Evolutionary conservation across 2,113 vertebrate genomes (phyloP).

Genomic region (Urocolius indicus): DNA sequence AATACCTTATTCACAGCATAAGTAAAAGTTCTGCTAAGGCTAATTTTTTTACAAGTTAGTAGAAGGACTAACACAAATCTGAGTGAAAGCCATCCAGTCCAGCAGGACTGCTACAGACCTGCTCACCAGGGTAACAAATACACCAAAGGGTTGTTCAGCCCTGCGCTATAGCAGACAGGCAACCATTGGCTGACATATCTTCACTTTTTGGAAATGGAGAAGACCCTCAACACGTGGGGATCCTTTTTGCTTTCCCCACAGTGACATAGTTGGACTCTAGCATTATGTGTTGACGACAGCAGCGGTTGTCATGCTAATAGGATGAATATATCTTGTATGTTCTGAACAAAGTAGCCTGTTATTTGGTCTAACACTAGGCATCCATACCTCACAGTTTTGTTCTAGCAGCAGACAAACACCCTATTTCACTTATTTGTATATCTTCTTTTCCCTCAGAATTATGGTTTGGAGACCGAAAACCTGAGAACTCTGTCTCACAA

Average conservation of each 20-base stretch:
- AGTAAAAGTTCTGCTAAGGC: neutral
- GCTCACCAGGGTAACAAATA: neutral
- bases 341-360: neutral
- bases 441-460: constrained; percentile 79
- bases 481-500: constrained; percentile 90
- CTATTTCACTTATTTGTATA: neutral
- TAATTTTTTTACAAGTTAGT: no score
- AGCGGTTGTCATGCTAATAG: neutral
- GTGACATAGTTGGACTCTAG: neutral
- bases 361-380: no score
- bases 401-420: fast-evolving
- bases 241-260: neutral
- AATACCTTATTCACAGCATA: neutral
- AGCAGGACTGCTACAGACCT: neutral
- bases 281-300: neutral
- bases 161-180: neutral
- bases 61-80: no score
- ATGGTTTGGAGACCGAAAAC: constrained; percentile 91
- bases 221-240: neutral
- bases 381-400: fast-evolving
- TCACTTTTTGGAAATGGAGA: fast-evolving
- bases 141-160: fast-evolving
- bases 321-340: fast-evolving
- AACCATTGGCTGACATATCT: neutral
- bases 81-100: neutral